phyloP scores from a whole-genome alignment of 1,140 invertebrate genomes.

The Drosophila willistoni region DNA sequence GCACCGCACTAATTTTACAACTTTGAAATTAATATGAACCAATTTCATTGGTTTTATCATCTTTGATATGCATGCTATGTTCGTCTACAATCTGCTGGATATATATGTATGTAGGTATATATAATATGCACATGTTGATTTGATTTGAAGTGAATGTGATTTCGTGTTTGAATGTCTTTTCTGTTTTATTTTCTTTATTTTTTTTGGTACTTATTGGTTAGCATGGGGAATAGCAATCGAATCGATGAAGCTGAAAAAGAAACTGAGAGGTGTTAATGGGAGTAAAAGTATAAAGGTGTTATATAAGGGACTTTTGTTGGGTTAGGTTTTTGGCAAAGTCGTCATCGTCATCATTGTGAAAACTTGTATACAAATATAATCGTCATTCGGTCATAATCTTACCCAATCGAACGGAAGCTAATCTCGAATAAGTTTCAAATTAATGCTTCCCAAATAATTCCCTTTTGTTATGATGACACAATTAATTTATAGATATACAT shows the following conservation, averaged over 20 bases:
- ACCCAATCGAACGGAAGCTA: no score
- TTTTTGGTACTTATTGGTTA: constrained; percentile 2
- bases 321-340: neutral
- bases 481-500: no score
- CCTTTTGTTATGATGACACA: no score
- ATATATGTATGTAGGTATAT: neutral
- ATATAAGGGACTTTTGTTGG: constrained; percentile 2
- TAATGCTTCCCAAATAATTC: no score
- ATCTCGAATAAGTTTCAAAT: neutral
- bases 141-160: constrained; percentile 3
- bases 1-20: neutral
- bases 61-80: constrained; percentile 4
- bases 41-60: neutral
- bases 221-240: constrained; percentile 4
- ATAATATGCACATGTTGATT: neutral
- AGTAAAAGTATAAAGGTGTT: constrained; percentile 5
- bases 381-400: no score
- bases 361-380: no score
- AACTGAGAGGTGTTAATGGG: constrained; percentile 5
- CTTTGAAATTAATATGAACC: neutral
- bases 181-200: neutral
- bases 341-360: no score
- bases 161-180: neutral
- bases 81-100: neutral
- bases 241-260: neutral